Evolutionary conservation across 1,140 invertebrate species (phyloP).

Genomic region (Hyles vespertilio): DNA sequence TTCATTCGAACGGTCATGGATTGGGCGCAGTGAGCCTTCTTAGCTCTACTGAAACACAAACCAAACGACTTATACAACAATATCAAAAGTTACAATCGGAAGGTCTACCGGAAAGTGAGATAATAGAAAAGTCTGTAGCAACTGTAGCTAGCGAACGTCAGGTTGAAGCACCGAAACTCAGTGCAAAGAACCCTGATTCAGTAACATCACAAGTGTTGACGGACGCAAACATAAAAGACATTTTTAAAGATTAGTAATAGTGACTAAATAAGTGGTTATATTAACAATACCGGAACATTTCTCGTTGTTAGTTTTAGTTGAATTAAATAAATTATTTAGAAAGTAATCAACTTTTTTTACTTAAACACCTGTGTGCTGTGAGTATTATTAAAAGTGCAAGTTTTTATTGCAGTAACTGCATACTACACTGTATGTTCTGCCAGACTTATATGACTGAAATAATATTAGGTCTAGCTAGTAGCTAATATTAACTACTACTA

Average conservation of each 20-base stretch:
- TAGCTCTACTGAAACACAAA: conserved; percentile 70
- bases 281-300: too few species aligned
- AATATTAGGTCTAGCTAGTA: too few species aligned
- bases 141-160: conserved; percentile 34
- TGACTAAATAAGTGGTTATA: too few species aligned
- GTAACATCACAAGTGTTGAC: conserved; percentile 43
- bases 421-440: too few species aligned
- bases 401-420: too few species aligned
- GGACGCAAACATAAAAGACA: conserved; percentile 60
- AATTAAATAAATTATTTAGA: too few species aligned
- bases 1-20: conserved; percentile 76
- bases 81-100: conserved; percentile 76
- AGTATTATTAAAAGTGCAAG: too few species aligned
- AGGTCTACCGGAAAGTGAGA: conserved; percentile 68
- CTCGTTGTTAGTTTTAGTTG: too few species aligned
- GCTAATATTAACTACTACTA: too few species aligned
- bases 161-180: conserved; percentile 20
- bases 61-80: conserved; percentile 77
- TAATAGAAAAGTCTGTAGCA: conserved; percentile 50
- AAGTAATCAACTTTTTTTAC: too few species aligned
- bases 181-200: conserved; percentile 35
- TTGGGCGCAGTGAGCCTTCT: conserved; percentile 73
- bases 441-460: too few species aligned
- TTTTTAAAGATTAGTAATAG: conserved; percentile 52
- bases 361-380: too few species aligned